Conservation (phyloP, 2,888 invertebrate species). For the Limnephilus auricula region DNA sequence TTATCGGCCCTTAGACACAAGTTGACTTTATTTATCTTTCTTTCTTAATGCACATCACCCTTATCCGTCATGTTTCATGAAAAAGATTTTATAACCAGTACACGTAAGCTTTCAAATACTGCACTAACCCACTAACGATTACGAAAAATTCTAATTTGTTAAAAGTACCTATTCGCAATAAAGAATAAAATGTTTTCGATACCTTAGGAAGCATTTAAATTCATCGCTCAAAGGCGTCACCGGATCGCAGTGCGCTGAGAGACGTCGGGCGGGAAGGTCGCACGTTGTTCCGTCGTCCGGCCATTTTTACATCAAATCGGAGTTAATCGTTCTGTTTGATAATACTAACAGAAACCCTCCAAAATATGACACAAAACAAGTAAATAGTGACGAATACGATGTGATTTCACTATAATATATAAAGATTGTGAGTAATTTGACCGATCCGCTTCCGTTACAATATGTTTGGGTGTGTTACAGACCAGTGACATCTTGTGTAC, state of each 20-base stretch:
- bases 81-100: background rate
- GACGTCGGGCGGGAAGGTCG: slow-evolving; percentile 53
- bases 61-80: background rate
- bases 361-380: slow-evolving; percentile 39
- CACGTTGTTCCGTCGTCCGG: slow-evolving; percentile 33
- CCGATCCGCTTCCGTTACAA: slow-evolving; percentile 34
- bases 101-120: background rate
- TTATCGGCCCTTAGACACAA: too few species aligned
- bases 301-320: slow-evolving; percentile 41
- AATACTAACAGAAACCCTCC: slow-evolving; percentile 55
- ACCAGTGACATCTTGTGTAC: slow-evolving; percentile 54
- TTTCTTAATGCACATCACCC: background rate
- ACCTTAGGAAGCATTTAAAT: slow-evolving; percentile 10
- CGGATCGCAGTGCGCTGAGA: slow-evolving; percentile 53
- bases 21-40: too few species aligned
- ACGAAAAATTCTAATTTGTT: background rate
- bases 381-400: slow-evolving; percentile 11
- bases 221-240: background rate
- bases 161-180: background rate
- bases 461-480: slow-evolving; percentile 62
- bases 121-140: too few species aligned
- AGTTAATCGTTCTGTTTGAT: slow-evolving; percentile 35
- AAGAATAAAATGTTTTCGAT: slow-evolving; percentile 10
- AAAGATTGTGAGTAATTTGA: slow-evolving; percentile 17
- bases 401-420: slow-evolving; percentile 15